A percentile compares a stretch with the other conserved stretches of the same genome.
Evolutionary conservation across 2,797 vertebrate genomes (phyloP).

Genomic region (Hydrolagus colliei): DNA sequence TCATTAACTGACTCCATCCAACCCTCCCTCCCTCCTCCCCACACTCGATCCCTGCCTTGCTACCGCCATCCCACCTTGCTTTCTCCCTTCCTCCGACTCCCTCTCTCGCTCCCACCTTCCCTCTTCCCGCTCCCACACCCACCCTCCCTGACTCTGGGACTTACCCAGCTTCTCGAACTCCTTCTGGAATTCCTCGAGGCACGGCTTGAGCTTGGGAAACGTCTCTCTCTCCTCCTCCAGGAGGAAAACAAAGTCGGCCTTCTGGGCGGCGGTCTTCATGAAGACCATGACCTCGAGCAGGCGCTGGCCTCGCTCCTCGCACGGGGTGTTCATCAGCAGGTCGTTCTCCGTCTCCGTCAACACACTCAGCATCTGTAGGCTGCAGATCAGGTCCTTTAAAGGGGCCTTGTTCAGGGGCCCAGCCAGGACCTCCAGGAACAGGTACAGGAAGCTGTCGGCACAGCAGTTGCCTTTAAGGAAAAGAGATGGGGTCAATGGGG

Average conservation of each 20-base stretch:
- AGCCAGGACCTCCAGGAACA: conserved; percentile 8
- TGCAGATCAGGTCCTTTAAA: conserved; percentile 21
- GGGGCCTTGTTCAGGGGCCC: conserved; percentile 3
- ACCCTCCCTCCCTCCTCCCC: too few relatives aligned
- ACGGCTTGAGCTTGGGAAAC: background rate
- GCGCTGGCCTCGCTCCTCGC: background rate
- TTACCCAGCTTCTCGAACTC: conserved; percentile 30
- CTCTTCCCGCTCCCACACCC: background rate
- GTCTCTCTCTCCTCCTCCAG: conserved; percentile 3
- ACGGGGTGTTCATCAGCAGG: conserved; percentile 4
- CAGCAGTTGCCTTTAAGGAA: conserved; percentile 26
- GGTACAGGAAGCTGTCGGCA: conserved; percentile 27
- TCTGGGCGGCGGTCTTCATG: conserved; percentile 16
- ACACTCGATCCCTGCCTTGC: too few relatives aligned
- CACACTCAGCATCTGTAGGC: conserved; percentile 13
- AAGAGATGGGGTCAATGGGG: too few relatives aligned
- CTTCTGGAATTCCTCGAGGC: conserved; percentile 20
- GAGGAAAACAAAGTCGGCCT: conserved; percentile 14
- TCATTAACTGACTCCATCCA: too few relatives aligned
- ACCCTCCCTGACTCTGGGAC: background rate
- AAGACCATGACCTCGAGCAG: conserved; percentile 16
- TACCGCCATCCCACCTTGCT: too few relatives aligned
- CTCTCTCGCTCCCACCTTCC: too few relatives aligned
- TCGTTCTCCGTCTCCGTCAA: conserved; percentile 14
- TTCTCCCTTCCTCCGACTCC: too few relatives aligned